These are phyloP conservation scores for Callipepla californica DNA, from an alignment of 2,113 vertebrate genomes.

Conservation along the genomic window DNA sequence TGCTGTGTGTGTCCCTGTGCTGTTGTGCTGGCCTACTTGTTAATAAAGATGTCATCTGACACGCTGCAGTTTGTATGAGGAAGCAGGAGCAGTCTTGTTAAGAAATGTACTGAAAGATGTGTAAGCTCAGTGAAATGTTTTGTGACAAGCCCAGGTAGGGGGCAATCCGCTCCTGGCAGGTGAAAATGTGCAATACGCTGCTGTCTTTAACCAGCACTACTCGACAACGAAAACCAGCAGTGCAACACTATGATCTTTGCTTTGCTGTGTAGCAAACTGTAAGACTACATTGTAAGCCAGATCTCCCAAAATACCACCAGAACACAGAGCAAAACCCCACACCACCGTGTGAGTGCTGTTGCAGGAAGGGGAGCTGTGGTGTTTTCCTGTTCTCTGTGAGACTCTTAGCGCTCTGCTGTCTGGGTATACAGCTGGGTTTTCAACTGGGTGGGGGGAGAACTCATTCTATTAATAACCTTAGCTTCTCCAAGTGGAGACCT, in stretches of 20 bases:
- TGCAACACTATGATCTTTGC: background rate
- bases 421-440: background rate
- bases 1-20: background rate
- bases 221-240: background rate
- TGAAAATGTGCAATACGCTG: background rate
- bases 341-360: background rate
- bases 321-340: rapidly evolving
- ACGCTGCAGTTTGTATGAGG: background rate
- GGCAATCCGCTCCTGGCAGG: background rate
- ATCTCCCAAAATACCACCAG: background rate
- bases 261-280: background rate
- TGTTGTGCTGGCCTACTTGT: background rate
- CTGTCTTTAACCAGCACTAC: background rate
- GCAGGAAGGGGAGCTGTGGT: background rate
- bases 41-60: background rate
- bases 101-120: background rate
- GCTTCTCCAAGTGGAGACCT: background rate
- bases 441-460: background rate
- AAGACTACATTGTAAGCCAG: background rate
- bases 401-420: background rate
- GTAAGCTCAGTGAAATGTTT: background rate
- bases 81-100: background rate
- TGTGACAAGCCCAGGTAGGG: background rate
- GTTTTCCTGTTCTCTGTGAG: background rate
- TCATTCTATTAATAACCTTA: background rate